Percentiles rank a stretch among this genome's conserved stretches.
Evolutionary conservation across 1,140 invertebrate genomes (phyloP).

Genomic region (Polypedilum pembai): DNA sequence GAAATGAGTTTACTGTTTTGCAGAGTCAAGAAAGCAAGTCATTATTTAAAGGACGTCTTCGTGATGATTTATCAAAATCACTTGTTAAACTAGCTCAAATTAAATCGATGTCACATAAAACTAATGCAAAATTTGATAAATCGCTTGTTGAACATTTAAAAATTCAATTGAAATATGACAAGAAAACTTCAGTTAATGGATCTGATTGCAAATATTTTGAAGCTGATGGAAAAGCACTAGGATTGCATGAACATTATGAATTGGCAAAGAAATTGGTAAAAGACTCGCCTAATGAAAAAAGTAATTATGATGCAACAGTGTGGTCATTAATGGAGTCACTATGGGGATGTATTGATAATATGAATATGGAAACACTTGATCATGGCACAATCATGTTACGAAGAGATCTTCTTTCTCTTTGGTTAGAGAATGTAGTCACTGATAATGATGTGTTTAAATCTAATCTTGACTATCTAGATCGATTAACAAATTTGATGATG

Average conservation of each 20-base stretch:
- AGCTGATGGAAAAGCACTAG: slow-evolving; percentile 39
- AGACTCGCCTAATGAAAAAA: slow-evolving; percentile 2
- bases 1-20: slow-evolving; percentile 51
- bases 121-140: slow-evolving; percentile 35
- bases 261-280: slow-evolving; percentile 44
- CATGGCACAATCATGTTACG: slow-evolving; percentile 40
- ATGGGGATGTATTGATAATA: slow-evolving; percentile 55
- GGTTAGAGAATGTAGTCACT: slow-evolving; percentile 39
- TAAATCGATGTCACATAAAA: slow-evolving; percentile 33
- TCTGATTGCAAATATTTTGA: slow-evolving; percentile 45
- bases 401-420: slow-evolving; percentile 40
- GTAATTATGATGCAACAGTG: slow-evolving; percentile 47
- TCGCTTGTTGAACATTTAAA: slow-evolving; percentile 46
- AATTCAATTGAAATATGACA: slow-evolving; percentile 45
- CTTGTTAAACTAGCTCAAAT: slow-evolving; percentile 38
- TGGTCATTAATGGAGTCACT: slow-evolving; percentile 75
- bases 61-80: slow-evolving; percentile 26
- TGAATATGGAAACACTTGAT: slow-evolving; percentile 45
- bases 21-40: slow-evolving; percentile 35
- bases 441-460: slow-evolving; percentile 36
- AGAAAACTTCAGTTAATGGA: slow-evolving; percentile 41
- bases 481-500: slow-evolving; percentile 38
- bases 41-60: slow-evolving; percentile 33
- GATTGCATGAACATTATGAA: slow-evolving; percentile 44
- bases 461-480: slow-evolving; percentile 37